Percentiles rank a stretch among this genome's conserved stretches.
Conservation (phyloP, 2,113 vertebrate species). For the Rhabdomys dilectus region DNA sequence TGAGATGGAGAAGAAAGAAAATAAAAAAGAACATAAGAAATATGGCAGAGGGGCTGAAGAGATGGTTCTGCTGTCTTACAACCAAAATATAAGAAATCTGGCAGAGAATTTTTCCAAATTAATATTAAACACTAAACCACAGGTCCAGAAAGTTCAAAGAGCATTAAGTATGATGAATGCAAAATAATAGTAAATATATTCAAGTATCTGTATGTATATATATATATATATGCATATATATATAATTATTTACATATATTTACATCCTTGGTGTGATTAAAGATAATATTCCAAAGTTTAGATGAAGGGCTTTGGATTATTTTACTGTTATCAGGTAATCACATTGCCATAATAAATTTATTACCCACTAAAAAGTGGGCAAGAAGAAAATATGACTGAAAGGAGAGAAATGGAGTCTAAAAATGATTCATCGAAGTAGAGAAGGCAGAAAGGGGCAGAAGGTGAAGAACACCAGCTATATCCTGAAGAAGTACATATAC, state of each 20-base stretch:
- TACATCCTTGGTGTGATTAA: background rate
- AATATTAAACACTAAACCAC: background rate
- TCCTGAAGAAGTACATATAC: background rate
- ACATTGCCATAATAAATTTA: background rate
- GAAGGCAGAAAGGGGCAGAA: background rate
- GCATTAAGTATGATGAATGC: background rate
- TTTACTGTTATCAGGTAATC: background rate
- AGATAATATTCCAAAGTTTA: background rate
- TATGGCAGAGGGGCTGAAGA: background rate
- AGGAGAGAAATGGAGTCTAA: background rate
- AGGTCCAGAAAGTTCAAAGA: background rate
- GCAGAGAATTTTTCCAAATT: background rate
- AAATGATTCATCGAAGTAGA: background rate
- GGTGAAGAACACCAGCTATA: background rate
- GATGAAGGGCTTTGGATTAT: background rate
- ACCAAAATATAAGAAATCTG: background rate
- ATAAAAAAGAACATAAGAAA: conserved; percentile 5
- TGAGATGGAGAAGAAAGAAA: background rate
- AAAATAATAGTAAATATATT: background rate
- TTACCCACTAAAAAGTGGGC: background rate
- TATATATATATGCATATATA: background rate
- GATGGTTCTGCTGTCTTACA: no score
- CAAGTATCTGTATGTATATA: background rate
- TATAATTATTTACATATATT: background rate
- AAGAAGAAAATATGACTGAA: background rate